Evolutionary conservation across 2,888 invertebrate species (phyloP), one percentile per base, ranked within the genome.

Genomic region (Eristalis intricaria): DNA sequence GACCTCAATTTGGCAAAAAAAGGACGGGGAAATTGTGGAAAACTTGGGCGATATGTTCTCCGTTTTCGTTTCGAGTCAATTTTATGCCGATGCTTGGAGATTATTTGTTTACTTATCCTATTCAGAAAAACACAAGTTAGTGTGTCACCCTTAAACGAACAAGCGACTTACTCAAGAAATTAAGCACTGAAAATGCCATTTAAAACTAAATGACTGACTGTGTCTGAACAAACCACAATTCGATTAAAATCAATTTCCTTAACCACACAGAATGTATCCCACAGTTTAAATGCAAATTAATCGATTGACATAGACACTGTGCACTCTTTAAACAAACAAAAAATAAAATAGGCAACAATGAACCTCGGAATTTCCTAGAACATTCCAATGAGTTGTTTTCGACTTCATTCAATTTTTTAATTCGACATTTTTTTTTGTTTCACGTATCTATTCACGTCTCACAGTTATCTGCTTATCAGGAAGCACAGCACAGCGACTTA

Each of bases 391-490:
- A 64, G 61, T 26, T 74, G 32, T 71, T 32, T 65, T 50, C 38
- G 13, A 71, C 26, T 81, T 22, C 22, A 73, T 78, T 70, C 38
- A n/a, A 38, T 29, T 58, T n/a, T 40, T 19, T 13, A 64, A 66
- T 60, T 22, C 32, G 32, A 29, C 58, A 23, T 38, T 56, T 60
- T 71, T 29, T 32, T 32, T 32, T 29, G 43, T n/a, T 32, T n/a
- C 10, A 60, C 35, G 32, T 63, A 32, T 19, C 19, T 65, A 38
- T n/a, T n/a, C 23, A 43, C 43, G 15, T 43, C 43, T 58, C 64
- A 66, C 15, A 61, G 15, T 23, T 38, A 60, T 77, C 66, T 74
- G 40, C 87, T 87, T 87, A 87, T 87, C 84, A 84, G 79, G 71
- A 84, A 69, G 75, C 56, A 64, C 29, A 58, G 58, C 26, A 65